Evolutionary conservation across 1,140 invertebrate genomes (phyloP).

Genomic region (Lepidurus apus): DNA sequence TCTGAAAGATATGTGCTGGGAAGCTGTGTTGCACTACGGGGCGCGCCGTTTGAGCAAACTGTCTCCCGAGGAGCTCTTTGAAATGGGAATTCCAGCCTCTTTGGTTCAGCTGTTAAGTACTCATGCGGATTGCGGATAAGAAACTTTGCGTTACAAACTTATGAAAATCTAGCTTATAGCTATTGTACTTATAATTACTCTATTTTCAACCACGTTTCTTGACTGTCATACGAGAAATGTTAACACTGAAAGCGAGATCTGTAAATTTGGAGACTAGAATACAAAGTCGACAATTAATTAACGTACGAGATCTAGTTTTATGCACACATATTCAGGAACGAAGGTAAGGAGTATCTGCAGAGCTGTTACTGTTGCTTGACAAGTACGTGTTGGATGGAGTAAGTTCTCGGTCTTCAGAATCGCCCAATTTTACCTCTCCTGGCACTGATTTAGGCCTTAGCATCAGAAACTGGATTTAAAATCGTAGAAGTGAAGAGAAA

Average conservation of each 20-base stretch:
- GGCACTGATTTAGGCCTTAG: neutral
- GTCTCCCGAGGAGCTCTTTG: neutral
- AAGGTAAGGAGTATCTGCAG: slow-evolving; percentile 3
- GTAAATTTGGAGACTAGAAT: slow-evolving; percentile 20
- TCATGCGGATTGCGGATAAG: neutral
- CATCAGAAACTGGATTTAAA: neutral
- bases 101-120: neutral
- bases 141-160: neutral
- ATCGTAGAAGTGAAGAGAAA: neutral
- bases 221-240: neutral
- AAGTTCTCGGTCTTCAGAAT: neutral
- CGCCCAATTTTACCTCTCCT: neutral
- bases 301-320: neutral
- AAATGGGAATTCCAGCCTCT: neutral
- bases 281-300: neutral
- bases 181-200: no score
- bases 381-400: neutral
- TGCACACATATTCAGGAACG: neutral
- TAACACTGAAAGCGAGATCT: slow-evolving; percentile 14
- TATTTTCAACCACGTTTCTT: no score
- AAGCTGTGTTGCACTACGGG: neutral
- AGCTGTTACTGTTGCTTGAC: neutral
- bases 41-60: neutral
- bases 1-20: slow-evolving; percentile 6
- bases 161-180: neutral